These are phyloP conservation scores for Geodia barretti DNA, from an alignment of 37 sponge, comb jelly and placozoan species.

Conservation along the genomic window DNA sequence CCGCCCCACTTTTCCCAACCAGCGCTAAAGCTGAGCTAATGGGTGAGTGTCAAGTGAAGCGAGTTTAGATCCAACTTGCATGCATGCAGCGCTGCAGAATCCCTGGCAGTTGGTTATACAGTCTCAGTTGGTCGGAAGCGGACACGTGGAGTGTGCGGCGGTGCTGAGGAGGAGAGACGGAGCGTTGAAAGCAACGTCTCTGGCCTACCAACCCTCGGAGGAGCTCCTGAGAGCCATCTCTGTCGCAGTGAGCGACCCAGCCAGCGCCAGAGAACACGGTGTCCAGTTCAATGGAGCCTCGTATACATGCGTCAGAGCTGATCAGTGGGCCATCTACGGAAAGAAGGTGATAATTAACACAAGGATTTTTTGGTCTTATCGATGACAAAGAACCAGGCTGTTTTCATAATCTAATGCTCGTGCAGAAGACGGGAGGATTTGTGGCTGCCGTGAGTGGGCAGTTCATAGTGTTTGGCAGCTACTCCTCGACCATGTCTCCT, in stretches of 20 bases:
- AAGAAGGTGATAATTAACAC: conserved; percentile 77
- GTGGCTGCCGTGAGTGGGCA: conserved; percentile 70
- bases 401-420: not conserved
- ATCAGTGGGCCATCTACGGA: conserved; percentile 83
- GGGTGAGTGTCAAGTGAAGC: not conserved
- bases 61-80: not conserved
- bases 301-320: conserved; percentile 78
- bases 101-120: conserved; percentile 48
- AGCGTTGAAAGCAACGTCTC: conserved; percentile 68
- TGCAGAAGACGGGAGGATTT: conserved; percentile 70
- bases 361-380: too few relatives aligned
- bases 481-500: conserved; percentile 78
- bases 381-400: not conserved
- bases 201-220: conserved; percentile 64
- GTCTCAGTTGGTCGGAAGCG: conserved; percentile 71
- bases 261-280: conserved; percentile 58
- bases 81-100: not conserved
- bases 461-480: conserved; percentile 75
- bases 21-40: too few relatives aligned
- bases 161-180: conserved; percentile 70
- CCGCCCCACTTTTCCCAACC: too few relatives aligned
- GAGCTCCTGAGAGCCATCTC: conserved; percentile 62
- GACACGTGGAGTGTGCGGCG: conserved; percentile 87
- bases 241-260: conserved; percentile 48
- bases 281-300: conserved; percentile 72